Percentiles rank a stretch among this genome's conserved stretches.
Conservation (phyloP, 2,888 invertebrate genomes). For the Parnassius orleans region DNA sequence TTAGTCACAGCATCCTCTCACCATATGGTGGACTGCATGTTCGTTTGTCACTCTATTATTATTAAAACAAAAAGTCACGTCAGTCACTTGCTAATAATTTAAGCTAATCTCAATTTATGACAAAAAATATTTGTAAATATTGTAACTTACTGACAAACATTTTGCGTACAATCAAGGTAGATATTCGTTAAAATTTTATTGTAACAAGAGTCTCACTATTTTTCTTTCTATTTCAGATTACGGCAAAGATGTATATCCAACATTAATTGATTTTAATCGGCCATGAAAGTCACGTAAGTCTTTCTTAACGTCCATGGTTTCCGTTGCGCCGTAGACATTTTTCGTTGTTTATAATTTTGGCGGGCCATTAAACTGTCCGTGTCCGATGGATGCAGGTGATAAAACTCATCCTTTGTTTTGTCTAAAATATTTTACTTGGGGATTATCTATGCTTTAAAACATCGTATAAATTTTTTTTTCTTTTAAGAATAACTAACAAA, state of each 20-base stretch:
- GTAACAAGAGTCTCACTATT: not conserved
- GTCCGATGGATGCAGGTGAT: conserved; percentile 30
- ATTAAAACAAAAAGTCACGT: too few relatives aligned
- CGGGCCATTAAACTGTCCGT: conserved; percentile 31
- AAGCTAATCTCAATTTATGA: too few relatives aligned
- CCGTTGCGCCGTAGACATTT: conserved; percentile 24
- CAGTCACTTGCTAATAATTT: too few relatives aligned
- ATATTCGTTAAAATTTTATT: not conserved
- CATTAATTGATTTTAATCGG: conserved; percentile 33
- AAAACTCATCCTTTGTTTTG: conserved; percentile 26
- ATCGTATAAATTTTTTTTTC: not conserved
- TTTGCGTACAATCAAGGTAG: too few relatives aligned
- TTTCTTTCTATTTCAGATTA: conserved; percentile 25
- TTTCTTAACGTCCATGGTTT: conserved; percentile 24
- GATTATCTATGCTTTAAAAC: not conserved
- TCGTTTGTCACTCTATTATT: too few relatives aligned
- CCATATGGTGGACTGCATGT: too few relatives aligned
- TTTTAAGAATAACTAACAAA: too few relatives aligned
- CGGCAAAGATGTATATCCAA: conserved; percentile 24
- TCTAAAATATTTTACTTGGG: conserved; percentile 10
- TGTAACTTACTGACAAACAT: too few relatives aligned
- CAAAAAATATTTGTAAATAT: too few relatives aligned
- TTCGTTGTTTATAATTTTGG: conserved; percentile 32
- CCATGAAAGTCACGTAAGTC: conserved; percentile 34
- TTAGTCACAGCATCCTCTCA: too few relatives aligned